phyloP scores from a whole-genome alignment of 2,797 vertebrate genomes.

The Dendrocincla tyrannina region DNA sequence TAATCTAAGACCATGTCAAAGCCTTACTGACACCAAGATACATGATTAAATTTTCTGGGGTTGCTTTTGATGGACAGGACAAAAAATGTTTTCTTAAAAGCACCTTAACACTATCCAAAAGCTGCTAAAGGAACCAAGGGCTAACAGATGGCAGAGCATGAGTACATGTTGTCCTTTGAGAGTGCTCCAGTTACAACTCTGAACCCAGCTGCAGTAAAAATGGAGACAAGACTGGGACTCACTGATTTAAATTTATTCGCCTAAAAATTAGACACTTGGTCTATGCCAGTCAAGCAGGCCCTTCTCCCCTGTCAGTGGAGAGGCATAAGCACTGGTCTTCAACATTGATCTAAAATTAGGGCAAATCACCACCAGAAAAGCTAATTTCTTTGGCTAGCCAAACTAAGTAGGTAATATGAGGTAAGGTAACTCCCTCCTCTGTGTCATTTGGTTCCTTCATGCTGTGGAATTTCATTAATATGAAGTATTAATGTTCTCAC shows the following conservation, averaged over 20 bases:
- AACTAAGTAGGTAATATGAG: neutral
- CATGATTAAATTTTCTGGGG: neutral
- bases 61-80: neutral
- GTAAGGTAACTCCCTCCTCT: neutral
- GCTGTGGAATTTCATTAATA: neutral
- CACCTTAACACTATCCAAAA: constrained; percentile 25
- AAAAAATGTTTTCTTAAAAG: constrained; percentile 1
- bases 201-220: neutral
- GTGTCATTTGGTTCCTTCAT: neutral
- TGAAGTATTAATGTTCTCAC: neutral
- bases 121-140: constrained; percentile 23
- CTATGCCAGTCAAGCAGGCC: neutral
- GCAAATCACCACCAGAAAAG: neutral
- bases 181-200: neutral
- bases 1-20: neutral
- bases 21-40: neutral
- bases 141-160: neutral
- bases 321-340: neutral
- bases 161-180: neutral
- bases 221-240: neutral
- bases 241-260: neutral
- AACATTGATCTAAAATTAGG: neutral
- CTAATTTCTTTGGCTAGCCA: neutral
- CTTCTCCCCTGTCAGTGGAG: neutral
- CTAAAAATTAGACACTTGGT: neutral